Base-by-base conservation (phyloP, 2,888 invertebrate genomes). In the Mesorhabditis sp. region DNA sequence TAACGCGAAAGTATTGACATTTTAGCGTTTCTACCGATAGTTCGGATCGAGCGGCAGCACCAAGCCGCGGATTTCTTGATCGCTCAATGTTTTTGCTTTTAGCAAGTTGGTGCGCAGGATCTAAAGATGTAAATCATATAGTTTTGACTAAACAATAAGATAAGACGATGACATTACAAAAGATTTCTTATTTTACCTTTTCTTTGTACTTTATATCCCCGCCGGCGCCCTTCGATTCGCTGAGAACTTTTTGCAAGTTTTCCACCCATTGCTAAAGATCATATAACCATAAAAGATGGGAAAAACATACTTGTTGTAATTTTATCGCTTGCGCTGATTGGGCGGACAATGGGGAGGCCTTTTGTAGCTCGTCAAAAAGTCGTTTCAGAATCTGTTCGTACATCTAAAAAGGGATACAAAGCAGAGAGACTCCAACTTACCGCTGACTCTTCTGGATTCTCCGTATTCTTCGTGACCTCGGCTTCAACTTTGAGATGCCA, bases 21-120 rank as follows among this genome's bases (percentile, higher is more conserved):
- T 50, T 7, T 5, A 5, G 7, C 10, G 13, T 15, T 10, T 63
- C 3, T 63, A 65, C 13, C 70, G 63, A 45, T 66, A 62, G 7
- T 45, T 92, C 0, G 98, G 97, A 88, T 98, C 96, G 10, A 98
- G 87, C 0, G 97, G 96, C 83, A 97, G 92, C 0, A 95, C 94
- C 85, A 97, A 90, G 0, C 94, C 92, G 28, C 28, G 28, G 28
- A 28, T 28, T 78, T 95, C 94, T 86, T 95, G 94, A 86, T 91
- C 72, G 0, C 61, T 42, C 74, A 78, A 68, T 15, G 70, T 67
- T 65, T 67, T 72, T 15, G 73, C 74, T 44, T 72, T 58, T 1
- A 70, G 69, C 45, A 77, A 62, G 67, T 73, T 62, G 5, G 77
- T 77, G n/a, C 76, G 65, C 66, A 79, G 67, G 43, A 28, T 28